Evolutionary conservation across 1,140 invertebrate species (phyloP), one percentile per base, ranked within the genome.

Genomic region (Piezodorus guildinii): DNA sequence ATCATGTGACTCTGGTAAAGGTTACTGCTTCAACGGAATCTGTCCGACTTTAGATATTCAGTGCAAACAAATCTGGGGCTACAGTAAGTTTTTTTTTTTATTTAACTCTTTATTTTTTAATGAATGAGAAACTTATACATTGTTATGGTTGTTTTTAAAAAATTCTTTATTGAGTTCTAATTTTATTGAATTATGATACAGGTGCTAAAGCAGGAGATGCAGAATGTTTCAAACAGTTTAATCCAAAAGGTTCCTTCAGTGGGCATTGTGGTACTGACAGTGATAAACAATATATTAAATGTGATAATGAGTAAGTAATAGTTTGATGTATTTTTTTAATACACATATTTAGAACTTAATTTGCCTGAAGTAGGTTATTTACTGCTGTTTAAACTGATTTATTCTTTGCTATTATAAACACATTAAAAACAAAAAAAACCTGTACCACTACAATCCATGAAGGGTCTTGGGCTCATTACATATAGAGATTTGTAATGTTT

Each of bases 181-280:
- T 49, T 1, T n/a, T 1, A 17, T 9, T 19, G 5, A 19, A 23
- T 56, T 56, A 60, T 67, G 66, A 70, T 70, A 12, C 66, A 79
- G 87, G 85, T 8, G 85, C 86, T 1, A 75, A 80, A 60, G 83
- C 84, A 0, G 88, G 87, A 2, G 89, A 94, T 72, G 79, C 82
- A 51, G 82, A 92, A 68, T 97, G 94, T 76, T 97, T 88, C 75
- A 87, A 93, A 65, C 85, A 92, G 72, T 96, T 95, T 75, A 97
- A 97, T 75, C 87, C 90, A 0, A 91, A 94, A 71, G 94, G 94
- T 14, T 90, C 89, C 5, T 87, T 90, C 60, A 94, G 88, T 69
- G 94, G 94, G 0, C 92, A 97, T 74, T 97, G 94, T 76, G 94
- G 94, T 1, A 84, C 83, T 52, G 87, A 94, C 72, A 69, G 74